Conservation (phyloP, 2,888 invertebrate species). For the Girardia tigrina region DNA sequence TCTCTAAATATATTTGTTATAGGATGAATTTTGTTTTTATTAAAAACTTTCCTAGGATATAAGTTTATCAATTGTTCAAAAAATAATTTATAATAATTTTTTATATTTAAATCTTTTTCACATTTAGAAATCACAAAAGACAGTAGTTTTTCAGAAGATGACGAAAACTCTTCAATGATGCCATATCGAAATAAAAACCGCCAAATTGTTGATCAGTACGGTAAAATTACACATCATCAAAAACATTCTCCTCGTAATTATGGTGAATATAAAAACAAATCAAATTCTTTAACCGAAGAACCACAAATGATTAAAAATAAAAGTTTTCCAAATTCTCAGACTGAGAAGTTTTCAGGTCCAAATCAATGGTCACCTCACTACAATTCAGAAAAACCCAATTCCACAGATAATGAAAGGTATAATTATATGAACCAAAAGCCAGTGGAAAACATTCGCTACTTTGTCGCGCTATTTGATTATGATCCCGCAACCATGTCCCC, state of each 20-base stretch:
- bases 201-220: background rate
- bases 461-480: slow-evolving; percentile 90
- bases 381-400: background rate
- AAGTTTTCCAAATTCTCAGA: background rate
- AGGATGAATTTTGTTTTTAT: no score
- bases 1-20: no score
- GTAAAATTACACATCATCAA: background rate
- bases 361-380: background rate
- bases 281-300: background rate
- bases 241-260: background rate
- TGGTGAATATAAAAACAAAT: background rate
- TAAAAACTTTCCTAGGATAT: no score
- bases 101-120: no score
- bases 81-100: no score
- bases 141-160: slow-evolving; percentile 45
- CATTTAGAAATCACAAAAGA: slow-evolving; percentile 67
- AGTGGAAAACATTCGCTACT: slow-evolving; percentile 50
- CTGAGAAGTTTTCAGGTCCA: background rate
- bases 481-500: slow-evolving; percentile 95
- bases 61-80: no score
- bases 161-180: slow-evolving; percentile 27
- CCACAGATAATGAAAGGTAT: slow-evolving; percentile 29
- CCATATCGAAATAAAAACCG: background rate
- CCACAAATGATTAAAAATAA: background rate
- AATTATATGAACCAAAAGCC: slow-evolving; percentile 37